Conservation (phyloP, 2,113 vertebrate species). For the Rhinichthys klamathensis region DNA sequence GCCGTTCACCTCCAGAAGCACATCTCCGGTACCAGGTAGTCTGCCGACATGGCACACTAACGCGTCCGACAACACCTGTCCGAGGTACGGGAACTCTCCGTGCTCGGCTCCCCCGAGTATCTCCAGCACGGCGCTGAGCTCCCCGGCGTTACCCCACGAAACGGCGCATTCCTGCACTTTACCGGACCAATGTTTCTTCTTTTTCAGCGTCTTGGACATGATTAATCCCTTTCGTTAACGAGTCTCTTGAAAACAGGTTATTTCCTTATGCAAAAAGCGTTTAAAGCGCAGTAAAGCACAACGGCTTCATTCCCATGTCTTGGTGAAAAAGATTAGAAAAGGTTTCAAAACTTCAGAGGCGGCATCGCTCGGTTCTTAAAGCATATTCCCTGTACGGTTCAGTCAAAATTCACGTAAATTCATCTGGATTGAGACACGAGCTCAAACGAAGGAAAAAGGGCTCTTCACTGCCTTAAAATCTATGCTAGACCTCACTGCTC, state of each 20-base stretch:
- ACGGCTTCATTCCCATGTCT: slow-evolving; percentile 30
- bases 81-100: slow-evolving; percentile 91
- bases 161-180: slow-evolving; percentile 92
- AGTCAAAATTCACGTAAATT: neutral
- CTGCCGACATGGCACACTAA: slow-evolving; percentile 83
- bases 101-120: slow-evolving; percentile 89
- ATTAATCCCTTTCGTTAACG: slow-evolving; percentile 12
- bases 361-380: slow-evolving; percentile 19
- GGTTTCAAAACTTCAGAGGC: slow-evolving; percentile 16
- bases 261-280: slow-evolving; percentile 23
- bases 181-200: slow-evolving; percentile 92
- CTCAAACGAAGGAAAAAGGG: neutral
- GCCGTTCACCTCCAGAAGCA: slow-evolving; percentile 95
- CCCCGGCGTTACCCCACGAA: slow-evolving; percentile 81
- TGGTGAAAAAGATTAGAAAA: neutral
- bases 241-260: neutral
- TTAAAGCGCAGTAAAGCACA: neutral
- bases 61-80: slow-evolving; percentile 78
- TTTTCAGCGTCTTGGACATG: slow-evolving; percentile 96
- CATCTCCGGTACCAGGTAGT: slow-evolving; percentile 83
- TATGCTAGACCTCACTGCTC: neutral
- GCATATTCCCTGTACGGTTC: neutral
- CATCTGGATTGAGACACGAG: neutral
- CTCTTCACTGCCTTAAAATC: neutral
- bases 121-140: slow-evolving; percentile 77